Base-by-base conservation (phyloP, 2,797 vertebrate genomes). In the Falco naumanni region DNA sequence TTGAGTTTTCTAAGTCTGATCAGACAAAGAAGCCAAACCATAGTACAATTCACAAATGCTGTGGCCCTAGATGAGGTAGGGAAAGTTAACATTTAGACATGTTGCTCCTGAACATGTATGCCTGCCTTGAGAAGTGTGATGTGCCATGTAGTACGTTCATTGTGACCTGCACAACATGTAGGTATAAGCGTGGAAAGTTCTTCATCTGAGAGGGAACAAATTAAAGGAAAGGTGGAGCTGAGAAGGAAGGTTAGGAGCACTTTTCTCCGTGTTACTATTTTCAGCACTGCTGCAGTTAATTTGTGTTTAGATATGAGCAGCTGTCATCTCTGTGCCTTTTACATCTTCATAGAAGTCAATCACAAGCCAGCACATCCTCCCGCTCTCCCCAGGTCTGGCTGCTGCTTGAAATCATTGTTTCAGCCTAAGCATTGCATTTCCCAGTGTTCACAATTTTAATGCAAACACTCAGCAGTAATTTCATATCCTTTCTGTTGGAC, bases 221-320 rank as follows among this genome's bases (percentile, higher is more conserved):
- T 16, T 3, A 1, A 85, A 48, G 26, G 15, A 75, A 86, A 71
- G 15, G 13, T 78, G 61, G 16, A 89, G 14, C 37, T 29, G 60
- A 68, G 33, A 80, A 69, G n/a, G 61, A 81, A 90, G n/a, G 21
- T 57, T 69, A 70, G 43, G 16, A 86, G 18, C 26, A 43, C 13
- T 86, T 86, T 84, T 71, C 41, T 61, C 41, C 2, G 0, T 16
- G 61, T 9, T 57, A 11, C 69, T 87, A 21, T 84, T 95, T 91
- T 88, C 86, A 86, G 69, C 19, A 7, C 65, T 81, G 47, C 26
- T 91, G 54, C 54, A 84, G 63, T 21, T 90, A 63, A 65, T 88
- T 93, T 81, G 34, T 90, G 43, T 70, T 93, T 81, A 56, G 76
- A 48, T 37, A 65, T 13, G 72, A 93, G 70, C 85, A 95, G 57